These are phyloP conservation scores for Melopsittacus undulatus DNA, from an alignment of 2,797 vertebrate species.

Conservation along the genomic window DNA sequence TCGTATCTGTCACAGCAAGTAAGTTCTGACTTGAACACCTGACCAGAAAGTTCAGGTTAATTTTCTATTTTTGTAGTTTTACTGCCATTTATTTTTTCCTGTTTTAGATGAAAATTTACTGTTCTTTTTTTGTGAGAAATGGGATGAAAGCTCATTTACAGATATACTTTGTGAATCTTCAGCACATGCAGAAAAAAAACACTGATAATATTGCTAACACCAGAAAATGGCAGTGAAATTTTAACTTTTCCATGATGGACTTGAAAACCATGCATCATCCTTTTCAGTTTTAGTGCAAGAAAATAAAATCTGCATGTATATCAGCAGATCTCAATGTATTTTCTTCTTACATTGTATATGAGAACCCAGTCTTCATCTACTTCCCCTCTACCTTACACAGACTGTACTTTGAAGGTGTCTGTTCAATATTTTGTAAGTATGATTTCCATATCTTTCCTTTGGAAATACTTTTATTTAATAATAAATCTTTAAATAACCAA, in stretches of 20 bases:
- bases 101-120: not conserved
- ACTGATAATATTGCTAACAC: not conserved
- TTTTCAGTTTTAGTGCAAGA: not conserved
- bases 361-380: fast-evolving
- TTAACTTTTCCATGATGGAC: not conserved
- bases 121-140: not conserved
- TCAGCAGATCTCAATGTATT: not conserved
- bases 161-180: not conserved
- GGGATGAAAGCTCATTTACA: not conserved
- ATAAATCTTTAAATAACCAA: not conserved
- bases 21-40: not conserved
- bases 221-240: not conserved
- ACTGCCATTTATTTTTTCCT: not conserved
- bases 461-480: not conserved
- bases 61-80: not conserved
- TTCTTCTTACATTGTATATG: not conserved
- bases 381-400: not conserved
- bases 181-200: not conserved
- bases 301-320: not conserved
- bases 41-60: not conserved
- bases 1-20: not conserved
- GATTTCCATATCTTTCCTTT: not conserved
- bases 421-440: not conserved
- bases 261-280: not conserved
- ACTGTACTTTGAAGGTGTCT: not conserved